Evolutionary conservation across 2,888 invertebrate genomes (phyloP).

Genomic region (Aradus depressus): DNA sequence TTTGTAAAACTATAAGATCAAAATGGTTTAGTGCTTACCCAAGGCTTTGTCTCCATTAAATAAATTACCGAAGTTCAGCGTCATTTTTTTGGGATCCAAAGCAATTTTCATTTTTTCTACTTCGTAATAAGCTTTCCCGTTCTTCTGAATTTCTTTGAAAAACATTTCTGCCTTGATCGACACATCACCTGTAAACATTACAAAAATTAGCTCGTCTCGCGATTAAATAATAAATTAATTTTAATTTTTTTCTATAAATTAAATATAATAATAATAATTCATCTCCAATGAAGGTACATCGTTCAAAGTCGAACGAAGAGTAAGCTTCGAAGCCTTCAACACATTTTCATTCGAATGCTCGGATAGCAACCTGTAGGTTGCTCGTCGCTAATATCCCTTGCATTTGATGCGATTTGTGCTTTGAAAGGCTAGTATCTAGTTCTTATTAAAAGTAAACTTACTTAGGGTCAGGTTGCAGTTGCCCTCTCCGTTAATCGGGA

Average conservation of each 20-base stretch:
- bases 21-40: too few species aligned
- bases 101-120: slow-evolving; percentile 29
- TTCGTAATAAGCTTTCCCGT: slow-evolving; percentile 34
- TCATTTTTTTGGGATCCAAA: slow-evolving; percentile 29
- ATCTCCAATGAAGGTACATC: neutral
- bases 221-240: too few species aligned
- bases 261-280: slow-evolving; percentile 8
- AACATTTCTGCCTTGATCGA: slow-evolving; percentile 22
- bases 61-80: slow-evolving; percentile 36
- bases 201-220: neutral
- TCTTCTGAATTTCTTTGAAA: slow-evolving; percentile 29
- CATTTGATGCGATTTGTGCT: neutral
- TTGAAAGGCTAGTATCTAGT: slow-evolving; percentile 28
- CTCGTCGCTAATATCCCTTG: neutral
- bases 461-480: slow-evolving; percentile 26
- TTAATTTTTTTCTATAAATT: too few species aligned
- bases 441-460: neutral
- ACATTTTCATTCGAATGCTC: too few species aligned
- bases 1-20: too few species aligned
- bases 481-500: slow-evolving; percentile 32
- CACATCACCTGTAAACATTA: slow-evolving; percentile 28
- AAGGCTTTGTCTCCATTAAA: slow-evolving; percentile 39
- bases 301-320: too few species aligned
- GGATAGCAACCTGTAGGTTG: neutral
- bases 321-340: too few species aligned